Evolutionary conservation across 2,113 vertebrate species (phyloP), one percentile per base, ranked within the genome.

Genomic region (Burhinus oedicnemus): DNA sequence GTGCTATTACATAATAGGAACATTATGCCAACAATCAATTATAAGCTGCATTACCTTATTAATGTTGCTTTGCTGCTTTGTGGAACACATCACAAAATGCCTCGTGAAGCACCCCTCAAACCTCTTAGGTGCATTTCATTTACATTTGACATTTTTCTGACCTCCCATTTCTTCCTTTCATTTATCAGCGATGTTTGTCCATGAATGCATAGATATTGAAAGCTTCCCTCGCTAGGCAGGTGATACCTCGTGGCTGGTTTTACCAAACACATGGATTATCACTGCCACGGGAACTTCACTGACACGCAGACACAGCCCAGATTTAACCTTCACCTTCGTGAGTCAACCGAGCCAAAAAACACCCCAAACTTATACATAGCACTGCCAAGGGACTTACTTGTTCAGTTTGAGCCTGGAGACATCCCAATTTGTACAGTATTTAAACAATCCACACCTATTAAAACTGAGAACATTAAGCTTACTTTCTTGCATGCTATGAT

Each of bases 71-170:
- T 65, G 34, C 83, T 47, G n/a, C 36, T 89, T 40, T 36, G 40
- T 4, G 21, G 54, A 83, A 52, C 69, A 16, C 27, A n/a, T 49
- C 47, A 26, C 42, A 44, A 10, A 45, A 26, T 9, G 2, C 26
- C 38, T 40, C 34, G 11, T 6, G 45, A 89, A 75, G 72, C 30
- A 44, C 44, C 51, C 34, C 52, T 75, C 47, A 10, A 13, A 32
- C 57, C 61, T 32, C 86, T 38, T 16, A 3, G n/a, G 47, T 23
- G 18, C 77, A 52, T 82, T 52, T 51, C 69, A 83, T 87, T 93
- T 74, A n/a, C 55, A 68, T 27, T 3, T 68, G 96, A 91, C 91
- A 64, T 71, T 65, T 80, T 20, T 42, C 40, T 90, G 92, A 94
- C 87, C 94, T 95, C 96, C 60, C 45, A 5, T 29, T 68, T 70